Percentiles rank a stretch among this genome's conserved stretches.
phyloP scores from a whole-genome alignment of 2,888 invertebrate genomes.

The Plusia festucae region DNA sequence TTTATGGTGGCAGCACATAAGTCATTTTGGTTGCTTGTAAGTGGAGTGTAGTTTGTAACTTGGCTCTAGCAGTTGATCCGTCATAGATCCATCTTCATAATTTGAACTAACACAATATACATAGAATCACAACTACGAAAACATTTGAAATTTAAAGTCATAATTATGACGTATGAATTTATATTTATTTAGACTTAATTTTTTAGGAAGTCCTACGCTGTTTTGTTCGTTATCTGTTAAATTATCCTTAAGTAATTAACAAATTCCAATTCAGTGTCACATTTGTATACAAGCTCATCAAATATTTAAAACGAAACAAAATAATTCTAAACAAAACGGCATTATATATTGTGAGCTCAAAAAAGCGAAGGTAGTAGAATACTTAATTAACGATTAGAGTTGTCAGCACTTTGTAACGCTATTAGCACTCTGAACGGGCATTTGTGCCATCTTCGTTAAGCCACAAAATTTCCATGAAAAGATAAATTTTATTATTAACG shows the following conservation, averaged over 20 bases:
- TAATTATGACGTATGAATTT: too few relatives aligned
- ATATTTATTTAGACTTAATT: neutral
- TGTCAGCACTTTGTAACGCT: neutral
- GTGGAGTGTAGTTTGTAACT: too few relatives aligned
- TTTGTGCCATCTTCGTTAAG: too few relatives aligned
- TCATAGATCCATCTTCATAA: too few relatives aligned
- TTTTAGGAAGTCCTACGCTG: neutral
- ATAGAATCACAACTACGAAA: too few relatives aligned
- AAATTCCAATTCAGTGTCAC: neutral
- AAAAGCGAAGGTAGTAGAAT: neutral
- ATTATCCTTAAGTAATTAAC: neutral
- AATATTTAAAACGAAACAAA: conserved; percentile 4
- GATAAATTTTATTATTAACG: too few relatives aligned
- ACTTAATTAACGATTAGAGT: neutral
- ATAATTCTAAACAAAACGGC: neutral
- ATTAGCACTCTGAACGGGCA: neutral
- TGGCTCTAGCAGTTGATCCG: too few relatives aligned
- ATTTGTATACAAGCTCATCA: neutral
- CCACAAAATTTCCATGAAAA: too few relatives aligned
- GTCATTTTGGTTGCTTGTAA: too few relatives aligned
- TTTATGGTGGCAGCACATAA: too few relatives aligned
- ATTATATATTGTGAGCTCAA: neutral
- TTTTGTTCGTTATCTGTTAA: neutral
- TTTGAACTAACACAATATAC: too few relatives aligned
- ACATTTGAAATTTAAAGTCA: too few relatives aligned